Percentiles rank a stretch among this genome's conserved stretches.
These are phyloP conservation scores for Solea senegalensis DNA, from an alignment of 2,113 vertebrate species.

Conservation along the genomic window DNA sequence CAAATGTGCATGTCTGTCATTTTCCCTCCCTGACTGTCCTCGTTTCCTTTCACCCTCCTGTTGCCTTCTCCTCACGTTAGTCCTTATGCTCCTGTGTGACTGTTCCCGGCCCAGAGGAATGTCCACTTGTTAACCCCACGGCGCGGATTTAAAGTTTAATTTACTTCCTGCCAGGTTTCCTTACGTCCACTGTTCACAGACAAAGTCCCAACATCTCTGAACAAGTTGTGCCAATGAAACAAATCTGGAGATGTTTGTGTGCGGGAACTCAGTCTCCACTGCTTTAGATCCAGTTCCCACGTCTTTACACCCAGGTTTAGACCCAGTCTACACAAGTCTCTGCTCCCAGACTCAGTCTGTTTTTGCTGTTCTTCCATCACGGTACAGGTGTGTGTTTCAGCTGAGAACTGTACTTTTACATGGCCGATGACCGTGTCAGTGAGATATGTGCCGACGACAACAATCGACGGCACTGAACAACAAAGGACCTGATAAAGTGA, in stretches of 20 bases:
- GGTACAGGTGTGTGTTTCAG: too few species aligned
- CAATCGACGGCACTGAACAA: too few species aligned
- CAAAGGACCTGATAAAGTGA: conserved; percentile 11
- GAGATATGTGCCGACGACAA: too few species aligned
- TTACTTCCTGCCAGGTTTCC: conserved; percentile 12
- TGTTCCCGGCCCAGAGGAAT: conserved; percentile 10
- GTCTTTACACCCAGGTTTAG: too few species aligned
- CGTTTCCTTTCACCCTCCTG: conserved; percentile 20
- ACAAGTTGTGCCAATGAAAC: background rate
- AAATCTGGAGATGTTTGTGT: too few species aligned
- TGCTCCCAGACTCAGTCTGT: too few species aligned
- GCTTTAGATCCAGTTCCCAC: too few species aligned
- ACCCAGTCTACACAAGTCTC: too few species aligned
- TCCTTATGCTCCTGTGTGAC: conserved; percentile 14
- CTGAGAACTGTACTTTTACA: too few species aligned
- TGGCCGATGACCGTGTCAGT: too few species aligned
- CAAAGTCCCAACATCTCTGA: background rate
- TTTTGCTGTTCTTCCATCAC: too few species aligned
- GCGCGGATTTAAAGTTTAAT: conserved; percentile 67
- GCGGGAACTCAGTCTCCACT: too few species aligned
- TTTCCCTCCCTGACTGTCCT: conserved; percentile 5
- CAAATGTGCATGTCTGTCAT: background rate
- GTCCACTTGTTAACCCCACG: conserved; percentile 56
- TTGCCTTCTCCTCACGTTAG: conserved; percentile 18
- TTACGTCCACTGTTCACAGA: background rate